phyloP scores from a whole-genome alignment of 2,888 invertebrate genomes.

The Scaptomyza cyrtandrae region DNA sequence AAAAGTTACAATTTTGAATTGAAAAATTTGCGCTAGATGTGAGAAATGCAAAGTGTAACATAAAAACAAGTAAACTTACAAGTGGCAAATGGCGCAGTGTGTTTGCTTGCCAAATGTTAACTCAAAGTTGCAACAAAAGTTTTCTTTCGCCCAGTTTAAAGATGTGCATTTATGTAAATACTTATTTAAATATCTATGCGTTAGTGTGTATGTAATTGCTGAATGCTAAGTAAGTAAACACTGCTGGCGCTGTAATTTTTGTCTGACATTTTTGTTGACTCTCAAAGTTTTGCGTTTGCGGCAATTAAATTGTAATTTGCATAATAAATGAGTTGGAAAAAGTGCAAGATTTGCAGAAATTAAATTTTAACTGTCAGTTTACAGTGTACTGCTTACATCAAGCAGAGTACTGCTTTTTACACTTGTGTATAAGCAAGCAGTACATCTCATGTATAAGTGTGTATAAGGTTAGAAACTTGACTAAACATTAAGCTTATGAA shows the following conservation, averaged over 20 bases:
- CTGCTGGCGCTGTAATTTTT: conserved; percentile 24
- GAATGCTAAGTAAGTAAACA: conserved; percentile 8
- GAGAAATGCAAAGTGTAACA: conserved; percentile 45
- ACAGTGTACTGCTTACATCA: conserved; percentile 3
- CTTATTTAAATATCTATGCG: conserved; percentile 8
- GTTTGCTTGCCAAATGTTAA: conserved; percentile 72
- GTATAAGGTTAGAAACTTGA: conserved; percentile 21
- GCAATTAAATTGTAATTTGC: conserved; percentile 43
- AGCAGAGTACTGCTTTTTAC: neutral
- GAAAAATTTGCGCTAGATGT: conserved; percentile 65
- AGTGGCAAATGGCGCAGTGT: conserved; percentile 54
- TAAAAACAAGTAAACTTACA: conserved; percentile 51
- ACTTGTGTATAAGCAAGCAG: conserved; percentile 3
- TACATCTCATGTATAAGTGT: neutral
- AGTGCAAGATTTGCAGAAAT: conserved; percentile 10
- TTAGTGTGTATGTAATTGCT: conserved; percentile 10
- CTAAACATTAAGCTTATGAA: conserved; percentile 1
- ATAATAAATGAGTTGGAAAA: conserved; percentile 32
- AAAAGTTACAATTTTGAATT: conserved; percentile 65
- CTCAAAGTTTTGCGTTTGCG: conserved; percentile 28
- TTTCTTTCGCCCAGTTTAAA: conserved; percentile 46
- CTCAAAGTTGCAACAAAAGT: conserved; percentile 58
- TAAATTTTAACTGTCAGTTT: conserved; percentile 7
- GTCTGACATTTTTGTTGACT: conserved; percentile 40
- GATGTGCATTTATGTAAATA: conserved; percentile 40